These are phyloP conservation scores for Silurus asotus DNA, from an alignment of 2,113 vertebrate genomes.

Conservation along the genomic window DNA sequence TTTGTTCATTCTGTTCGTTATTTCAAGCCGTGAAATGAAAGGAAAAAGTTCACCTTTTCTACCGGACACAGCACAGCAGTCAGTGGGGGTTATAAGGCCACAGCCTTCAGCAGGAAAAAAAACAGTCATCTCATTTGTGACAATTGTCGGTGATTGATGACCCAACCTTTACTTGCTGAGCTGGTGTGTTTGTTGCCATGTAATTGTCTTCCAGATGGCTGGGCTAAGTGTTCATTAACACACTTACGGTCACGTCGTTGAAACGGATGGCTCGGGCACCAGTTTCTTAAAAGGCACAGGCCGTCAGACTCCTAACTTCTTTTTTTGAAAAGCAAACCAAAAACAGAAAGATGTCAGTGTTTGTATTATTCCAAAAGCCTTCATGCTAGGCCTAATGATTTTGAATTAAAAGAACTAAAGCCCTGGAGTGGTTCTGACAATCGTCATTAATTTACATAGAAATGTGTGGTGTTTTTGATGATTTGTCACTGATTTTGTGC, in stretches of 20 bases:
- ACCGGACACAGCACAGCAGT: slow-evolving; percentile 66
- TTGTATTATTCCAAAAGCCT: neutral
- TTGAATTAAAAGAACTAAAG: neutral
- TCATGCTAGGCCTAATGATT: neutral
- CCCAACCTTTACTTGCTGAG: slow-evolving; percentile 79
- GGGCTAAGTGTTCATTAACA: slow-evolving; percentile 80
- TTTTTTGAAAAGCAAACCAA: slow-evolving; percentile 62
- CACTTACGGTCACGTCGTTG: slow-evolving; percentile 65
- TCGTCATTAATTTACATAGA: neutral
- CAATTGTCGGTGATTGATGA: slow-evolving; percentile 79
- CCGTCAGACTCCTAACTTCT: slow-evolving; percentile 66
- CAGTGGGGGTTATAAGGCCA: slow-evolving; percentile 69
- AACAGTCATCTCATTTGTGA: slow-evolving; percentile 73
- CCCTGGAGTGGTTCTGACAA: neutral
- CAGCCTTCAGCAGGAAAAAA: slow-evolving; percentile 60
- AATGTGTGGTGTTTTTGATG: neutral
- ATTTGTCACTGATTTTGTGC: neutral
- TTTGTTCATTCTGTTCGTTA: slow-evolving; percentile 33
- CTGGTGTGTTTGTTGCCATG: slow-evolving; percentile 78
- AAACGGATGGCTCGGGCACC: slow-evolving; percentile 56
- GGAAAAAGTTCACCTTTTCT: slow-evolving; percentile 26
- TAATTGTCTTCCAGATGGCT: slow-evolving; percentile 84
- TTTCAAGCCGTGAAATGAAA: slow-evolving; percentile 33
- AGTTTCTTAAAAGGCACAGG: slow-evolving; percentile 42
- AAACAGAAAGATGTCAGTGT: slow-evolving; percentile 42